These are phyloP conservation scores for Seriola quinqueradiata DNA, from an alignment of 2,113 vertebrate genomes.

Conservation along the genomic window DNA sequence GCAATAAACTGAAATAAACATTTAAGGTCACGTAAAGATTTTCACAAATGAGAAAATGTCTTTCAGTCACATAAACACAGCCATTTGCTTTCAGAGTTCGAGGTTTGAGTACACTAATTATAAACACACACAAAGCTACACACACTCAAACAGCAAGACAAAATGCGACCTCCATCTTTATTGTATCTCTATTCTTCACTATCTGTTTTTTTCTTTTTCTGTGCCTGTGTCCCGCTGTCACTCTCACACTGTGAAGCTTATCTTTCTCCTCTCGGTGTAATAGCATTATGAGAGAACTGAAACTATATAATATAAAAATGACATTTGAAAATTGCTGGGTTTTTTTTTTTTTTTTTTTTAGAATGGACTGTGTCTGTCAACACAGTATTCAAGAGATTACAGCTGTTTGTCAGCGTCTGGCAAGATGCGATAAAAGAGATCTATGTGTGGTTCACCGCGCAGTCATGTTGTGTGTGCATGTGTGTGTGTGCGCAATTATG, in stretches of 20 bases:
- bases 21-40: background rate
- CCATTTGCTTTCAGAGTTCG: slow-evolving; percentile 21
- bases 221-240: slow-evolving; percentile 25
- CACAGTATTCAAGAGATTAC: slow-evolving; percentile 51
- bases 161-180: slow-evolving; percentile 28
- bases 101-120: slow-evolving; percentile 21
- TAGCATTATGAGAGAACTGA: slow-evolving; percentile 49
- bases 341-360: slow-evolving; percentile 18
- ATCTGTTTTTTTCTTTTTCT: slow-evolving; percentile 32
- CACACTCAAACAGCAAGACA: slow-evolving; percentile 11
- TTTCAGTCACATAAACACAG: slow-evolving; percentile 23
- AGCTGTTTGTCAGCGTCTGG: slow-evolving; percentile 58
- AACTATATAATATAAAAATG: slow-evolving; percentile 22
- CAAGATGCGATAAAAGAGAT: slow-evolving; percentile 61
- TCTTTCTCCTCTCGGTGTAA: slow-evolving; percentile 50
- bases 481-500: slow-evolving; percentile 14
- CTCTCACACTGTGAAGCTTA: slow-evolving; percentile 46
- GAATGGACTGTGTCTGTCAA: slow-evolving; percentile 43
- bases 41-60: background rate
- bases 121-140: background rate
- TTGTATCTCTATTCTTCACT: slow-evolving; percentile 16
- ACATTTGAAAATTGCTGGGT: slow-evolving; percentile 28
- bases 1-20: slow-evolving; percentile 15
- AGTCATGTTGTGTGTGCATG: background rate
- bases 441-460: slow-evolving; percentile 20